Conservation (phyloP, 2,113 vertebrate genomes). For the Lamprotornis superbus region DNA sequence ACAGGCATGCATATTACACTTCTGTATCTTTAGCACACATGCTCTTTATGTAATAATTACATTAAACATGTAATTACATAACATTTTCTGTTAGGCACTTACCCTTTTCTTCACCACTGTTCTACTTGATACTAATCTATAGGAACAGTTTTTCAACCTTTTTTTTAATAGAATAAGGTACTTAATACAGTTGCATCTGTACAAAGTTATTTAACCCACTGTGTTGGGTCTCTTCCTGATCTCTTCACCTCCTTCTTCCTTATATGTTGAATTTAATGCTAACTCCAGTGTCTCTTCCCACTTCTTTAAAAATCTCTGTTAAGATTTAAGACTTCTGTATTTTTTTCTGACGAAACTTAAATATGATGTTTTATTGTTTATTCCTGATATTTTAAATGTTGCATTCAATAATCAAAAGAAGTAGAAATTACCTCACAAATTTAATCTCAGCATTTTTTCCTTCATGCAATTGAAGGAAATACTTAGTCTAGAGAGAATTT, state of each 20-base stretch:
- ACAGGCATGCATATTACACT: neutral
- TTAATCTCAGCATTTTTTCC: neutral
- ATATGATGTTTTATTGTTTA: neutral
- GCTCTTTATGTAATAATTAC: neutral
- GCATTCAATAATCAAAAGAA: neutral
- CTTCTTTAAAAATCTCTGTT: neutral
- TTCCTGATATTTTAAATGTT: neutral
- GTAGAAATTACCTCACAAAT: neutral
- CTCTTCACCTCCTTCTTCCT: neutral
- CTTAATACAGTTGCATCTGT: neutral
- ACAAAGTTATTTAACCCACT: neutral
- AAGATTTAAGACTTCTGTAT: neutral
- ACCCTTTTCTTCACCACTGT: neutral
- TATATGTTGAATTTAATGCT: neutral
- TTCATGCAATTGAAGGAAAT: neutral
- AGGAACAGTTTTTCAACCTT: neutral
- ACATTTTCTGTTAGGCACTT: neutral
- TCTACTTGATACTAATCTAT: neutral
- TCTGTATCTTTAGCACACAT: neutral
- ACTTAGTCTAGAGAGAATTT: neutral
- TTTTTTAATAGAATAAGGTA: neutral
- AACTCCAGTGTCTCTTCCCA: neutral
- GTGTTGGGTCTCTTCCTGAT: neutral
- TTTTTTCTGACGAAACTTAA: neutral
- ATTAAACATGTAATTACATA: neutral